Base-by-base conservation (phyloP, 2,888 invertebrate genomes). In the Dyspetes luteomarginatus region DNA sequence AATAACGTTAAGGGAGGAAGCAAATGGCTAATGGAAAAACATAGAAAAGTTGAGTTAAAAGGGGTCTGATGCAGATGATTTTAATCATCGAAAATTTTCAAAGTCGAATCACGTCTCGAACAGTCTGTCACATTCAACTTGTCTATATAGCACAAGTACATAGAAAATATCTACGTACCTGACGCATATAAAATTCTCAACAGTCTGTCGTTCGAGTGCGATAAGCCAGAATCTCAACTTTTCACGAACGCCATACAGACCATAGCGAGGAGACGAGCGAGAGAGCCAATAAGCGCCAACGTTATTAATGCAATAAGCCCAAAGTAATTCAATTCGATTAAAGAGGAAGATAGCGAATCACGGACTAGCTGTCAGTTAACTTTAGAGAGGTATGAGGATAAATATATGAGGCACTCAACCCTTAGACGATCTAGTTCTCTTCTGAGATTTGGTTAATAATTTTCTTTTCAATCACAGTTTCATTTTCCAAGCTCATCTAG, bases 301-400 rank as follows among this genome's bases (percentile, higher is more conserved):
- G 81, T 78, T 82, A 87, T 87, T 90, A 89, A 90, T 89, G 84
- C 83, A 88, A 90, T 90, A 88, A 87, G 84, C 84, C 72, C 82
- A 83, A 88, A 89, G n/a, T 80, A 80, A 80, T 77, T 77, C 64
- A 77, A 77, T 77, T 81, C 68, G 81, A 81, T 81, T 69, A 68
- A 22, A 36, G 75, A 24, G 62, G 48, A 24, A 56, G 67, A 58
- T n/a, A 58, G 65, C 28, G 69, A 56, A 36, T 24, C 36, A 55
- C 62, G 85, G 82, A 81, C 82, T 69, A 73, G 81, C 85, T 85
- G 90, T 86, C 89, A 85, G 86, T 90, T 90, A 89, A 89, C 88
- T 90, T 88, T 86, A 24, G 41, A 36, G 43, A 41, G 45, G 50
- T 15, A 56, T 48, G 41, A 50, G 5, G 30, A 9, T 22, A 62